phyloP scores from a whole-genome alignment of 2,888 invertebrate genomes.

The Macrosoma leucophasiata region DNA sequence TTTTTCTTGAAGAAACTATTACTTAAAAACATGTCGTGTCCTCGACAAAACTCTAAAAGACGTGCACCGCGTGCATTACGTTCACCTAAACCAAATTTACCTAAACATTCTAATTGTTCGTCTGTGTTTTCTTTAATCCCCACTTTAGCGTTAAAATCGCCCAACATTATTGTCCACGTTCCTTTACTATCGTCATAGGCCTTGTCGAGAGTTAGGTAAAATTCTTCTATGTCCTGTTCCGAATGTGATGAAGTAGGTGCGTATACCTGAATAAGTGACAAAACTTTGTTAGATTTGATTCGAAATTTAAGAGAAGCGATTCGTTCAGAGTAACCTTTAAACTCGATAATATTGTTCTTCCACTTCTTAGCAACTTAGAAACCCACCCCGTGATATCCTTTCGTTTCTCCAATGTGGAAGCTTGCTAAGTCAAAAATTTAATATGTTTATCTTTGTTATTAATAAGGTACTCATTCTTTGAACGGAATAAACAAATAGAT shows the following conservation, averaged over 20 bases:
- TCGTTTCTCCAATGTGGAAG: constrained; percentile 6
- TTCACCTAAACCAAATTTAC: no score
- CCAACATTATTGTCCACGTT: constrained; percentile 9
- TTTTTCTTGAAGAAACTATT: constrained; percentile 17
- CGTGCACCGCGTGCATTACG: no score
- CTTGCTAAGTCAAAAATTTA: no score
- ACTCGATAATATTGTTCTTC: constrained; percentile 14
- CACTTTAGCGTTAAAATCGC: constrained; percentile 5
- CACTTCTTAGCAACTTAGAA: constrained; percentile 13
- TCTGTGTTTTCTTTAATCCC: no score
- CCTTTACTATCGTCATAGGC: constrained; percentile 11
- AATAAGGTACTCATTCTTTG: no score
- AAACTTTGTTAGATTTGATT: background rate
- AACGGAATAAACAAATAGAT: no score
- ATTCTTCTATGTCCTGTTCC: constrained; percentile 12
- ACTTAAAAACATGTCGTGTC: constrained; percentile 7
- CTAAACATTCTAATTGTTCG: no score
- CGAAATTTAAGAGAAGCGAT: constrained; percentile 8
- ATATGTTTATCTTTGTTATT: no score
- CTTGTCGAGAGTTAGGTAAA: constrained; percentile 8
- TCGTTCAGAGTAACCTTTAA: constrained; percentile 12
- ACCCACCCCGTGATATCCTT: constrained; percentile 12
- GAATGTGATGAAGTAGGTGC: constrained; percentile 3
- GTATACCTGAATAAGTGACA: constrained; percentile 11
- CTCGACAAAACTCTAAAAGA: constrained; percentile 14